A percentile compares a stretch with the other conserved stretches of the same genome.
These are phyloP conservation scores for Drosophila nebulosa DNA, from an alignment of 1,140 invertebrate genomes.

Conservation along the genomic window DNA sequence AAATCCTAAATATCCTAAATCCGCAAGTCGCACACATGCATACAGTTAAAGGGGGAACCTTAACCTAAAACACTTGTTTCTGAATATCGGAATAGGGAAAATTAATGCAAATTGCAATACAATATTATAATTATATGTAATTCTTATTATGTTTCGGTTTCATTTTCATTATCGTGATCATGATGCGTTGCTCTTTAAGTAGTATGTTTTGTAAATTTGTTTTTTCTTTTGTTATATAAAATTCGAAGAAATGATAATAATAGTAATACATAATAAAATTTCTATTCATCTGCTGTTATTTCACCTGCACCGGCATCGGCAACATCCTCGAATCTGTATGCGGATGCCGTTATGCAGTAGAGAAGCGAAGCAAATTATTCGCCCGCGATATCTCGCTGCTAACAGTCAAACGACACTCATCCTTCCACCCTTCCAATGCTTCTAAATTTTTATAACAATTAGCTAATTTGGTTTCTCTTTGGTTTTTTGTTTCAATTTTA, in stretches of 20 bases:
- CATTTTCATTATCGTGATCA: slow-evolving; percentile 7
- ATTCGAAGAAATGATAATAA: slow-evolving; percentile 24
- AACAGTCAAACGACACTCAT: neutral
- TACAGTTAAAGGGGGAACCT: neutral
- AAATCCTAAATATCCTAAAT: neutral
- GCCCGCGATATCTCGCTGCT: neutral
- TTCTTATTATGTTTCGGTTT: slow-evolving; percentile 10
- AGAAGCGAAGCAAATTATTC: neutral
- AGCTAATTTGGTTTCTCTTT: slow-evolving; percentile 37
- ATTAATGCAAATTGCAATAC: neutral
- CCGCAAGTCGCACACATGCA: neutral
- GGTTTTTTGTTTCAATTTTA: slow-evolving; percentile 10
- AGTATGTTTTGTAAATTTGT: slow-evolving; percentile 6
- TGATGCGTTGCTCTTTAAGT: neutral
- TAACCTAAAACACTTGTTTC: slow-evolving; percentile 26
- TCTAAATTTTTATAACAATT: slow-evolving; percentile 44
- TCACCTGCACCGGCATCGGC: neutral
- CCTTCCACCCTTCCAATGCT: slow-evolving; percentile 10
- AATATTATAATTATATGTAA: slow-evolving; percentile 1
- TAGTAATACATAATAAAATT: slow-evolving; percentile 28
- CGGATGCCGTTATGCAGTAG: neutral
- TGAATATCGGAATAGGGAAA: neutral
- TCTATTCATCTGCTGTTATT: slow-evolving; percentile 4
- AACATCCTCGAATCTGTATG: neutral
- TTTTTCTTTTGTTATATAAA: slow-evolving; percentile 11